Conservation (phyloP, 2,113 vertebrate species). For the Trachemys scripta region DNA sequence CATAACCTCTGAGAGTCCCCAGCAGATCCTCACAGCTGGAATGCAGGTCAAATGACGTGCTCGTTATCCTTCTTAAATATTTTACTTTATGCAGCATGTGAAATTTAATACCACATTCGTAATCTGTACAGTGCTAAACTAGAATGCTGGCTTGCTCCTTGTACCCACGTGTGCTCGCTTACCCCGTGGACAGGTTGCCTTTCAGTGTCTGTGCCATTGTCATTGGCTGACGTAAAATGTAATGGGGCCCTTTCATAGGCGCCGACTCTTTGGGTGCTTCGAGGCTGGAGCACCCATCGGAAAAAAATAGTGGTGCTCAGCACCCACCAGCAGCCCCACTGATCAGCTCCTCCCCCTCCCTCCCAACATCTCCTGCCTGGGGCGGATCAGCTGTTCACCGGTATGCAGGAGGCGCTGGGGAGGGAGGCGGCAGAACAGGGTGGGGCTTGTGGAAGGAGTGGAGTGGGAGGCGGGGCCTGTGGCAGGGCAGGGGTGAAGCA, state of each 20-base stretch:
- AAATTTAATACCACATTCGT: neutral
- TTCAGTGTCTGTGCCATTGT: fast-evolving
- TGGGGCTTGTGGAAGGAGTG: no score
- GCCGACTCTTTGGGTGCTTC: no score
- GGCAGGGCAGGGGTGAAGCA: no score
- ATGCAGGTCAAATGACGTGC: neutral
- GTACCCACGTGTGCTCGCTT: neutral
- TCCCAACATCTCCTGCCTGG: no score
- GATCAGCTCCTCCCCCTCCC: no score
- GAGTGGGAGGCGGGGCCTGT: no score
- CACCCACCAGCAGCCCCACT: no score
- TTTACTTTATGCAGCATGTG: neutral
- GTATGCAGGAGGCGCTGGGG: no score
- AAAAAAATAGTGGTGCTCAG: no score
- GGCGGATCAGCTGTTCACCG: no score
- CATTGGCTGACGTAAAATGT: fast-evolving
- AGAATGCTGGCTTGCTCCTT: neutral
- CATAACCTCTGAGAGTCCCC: neutral
- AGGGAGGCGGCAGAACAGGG: no score
- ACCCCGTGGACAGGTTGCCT: fast-evolving
- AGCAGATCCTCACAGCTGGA: neutral
- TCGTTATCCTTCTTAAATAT: neutral
- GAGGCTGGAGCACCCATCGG: no score
- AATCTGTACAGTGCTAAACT: neutral
- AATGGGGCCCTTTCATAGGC: neutral